Evolutionary conservation across 2,113 vertebrate species (phyloP).

Genomic region (Corythornis cristatus): DNA sequence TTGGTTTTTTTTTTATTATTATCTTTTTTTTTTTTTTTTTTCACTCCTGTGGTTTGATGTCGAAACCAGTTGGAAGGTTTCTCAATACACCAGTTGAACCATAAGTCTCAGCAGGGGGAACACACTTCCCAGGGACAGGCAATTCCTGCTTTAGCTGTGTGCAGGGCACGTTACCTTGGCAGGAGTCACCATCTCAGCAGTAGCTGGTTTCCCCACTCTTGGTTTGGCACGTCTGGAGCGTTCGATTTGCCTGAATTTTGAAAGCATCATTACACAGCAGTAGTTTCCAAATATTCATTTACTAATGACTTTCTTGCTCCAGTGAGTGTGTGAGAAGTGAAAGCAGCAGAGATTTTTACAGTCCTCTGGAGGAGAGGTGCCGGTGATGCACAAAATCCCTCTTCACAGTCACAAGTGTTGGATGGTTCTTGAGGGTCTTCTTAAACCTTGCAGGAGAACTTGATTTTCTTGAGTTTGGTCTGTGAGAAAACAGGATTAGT

Average conservation of each 20-base stretch:
- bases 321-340: background rate
- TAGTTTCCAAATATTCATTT: background rate
- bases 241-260: background rate
- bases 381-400: background rate
- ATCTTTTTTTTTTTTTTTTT: background rate
- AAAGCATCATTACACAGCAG: background rate
- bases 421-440: background rate
- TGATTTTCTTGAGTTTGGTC: background rate
- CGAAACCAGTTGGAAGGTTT: slow-evolving; percentile 10
- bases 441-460: background rate
- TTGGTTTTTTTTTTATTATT: background rate
- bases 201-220: background rate
- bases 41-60: slow-evolving; percentile 19
- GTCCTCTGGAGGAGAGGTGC: background rate
- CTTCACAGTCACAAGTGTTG: background rate
- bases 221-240: background rate
- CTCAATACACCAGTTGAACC: background rate
- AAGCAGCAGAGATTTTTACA: background rate
- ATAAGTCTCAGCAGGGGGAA: background rate
- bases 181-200: background rate
- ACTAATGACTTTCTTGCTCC: background rate
- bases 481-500: background rate
- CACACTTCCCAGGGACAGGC: background rate
- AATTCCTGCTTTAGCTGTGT: background rate
- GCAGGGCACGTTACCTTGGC: background rate